Percentiles rank a stretch among this genome's conserved stretches.
These are phyloP conservation scores for Heptranchias perlo DNA, from an alignment of 2,113 vertebrate genomes.

Conservation along the genomic window DNA sequence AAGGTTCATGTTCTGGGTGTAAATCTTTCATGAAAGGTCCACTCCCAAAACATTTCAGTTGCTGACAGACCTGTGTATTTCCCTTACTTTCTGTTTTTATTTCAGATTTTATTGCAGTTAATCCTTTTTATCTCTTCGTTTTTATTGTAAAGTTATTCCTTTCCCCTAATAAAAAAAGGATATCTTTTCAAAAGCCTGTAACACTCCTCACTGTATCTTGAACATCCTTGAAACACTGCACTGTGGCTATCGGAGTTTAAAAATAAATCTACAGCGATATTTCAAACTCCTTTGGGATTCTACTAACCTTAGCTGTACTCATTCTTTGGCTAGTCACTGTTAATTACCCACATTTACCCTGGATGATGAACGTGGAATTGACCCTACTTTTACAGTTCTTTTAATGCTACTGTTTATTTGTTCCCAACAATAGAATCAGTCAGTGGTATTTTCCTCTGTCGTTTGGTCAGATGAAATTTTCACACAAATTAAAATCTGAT, in stretches of 20 bases:
- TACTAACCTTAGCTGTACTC: not conserved
- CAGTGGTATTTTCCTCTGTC: not conserved
- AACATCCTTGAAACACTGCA: not conserved
- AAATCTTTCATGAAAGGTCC: not conserved
- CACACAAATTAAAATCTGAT: no score
- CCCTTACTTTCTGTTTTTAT: not conserved
- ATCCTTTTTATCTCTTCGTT: not conserved
- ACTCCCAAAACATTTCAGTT: not conserved
- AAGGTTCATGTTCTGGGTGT: not conserved
- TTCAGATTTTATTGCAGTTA: not conserved
- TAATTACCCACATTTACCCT: not conserved
- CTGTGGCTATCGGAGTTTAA: not conserved
- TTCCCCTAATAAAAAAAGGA: not conserved
- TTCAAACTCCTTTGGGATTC: slow-evolving; percentile 4
- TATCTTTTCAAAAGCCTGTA: not conserved
- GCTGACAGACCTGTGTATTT: not conserved
- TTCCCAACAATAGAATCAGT: not conserved
- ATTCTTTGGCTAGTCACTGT: not conserved
- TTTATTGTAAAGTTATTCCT: not conserved
- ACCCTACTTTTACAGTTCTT: not conserved
- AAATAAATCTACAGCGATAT: not conserved
- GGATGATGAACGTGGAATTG: not conserved
- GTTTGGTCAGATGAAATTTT: not conserved
- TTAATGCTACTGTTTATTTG: not conserved
- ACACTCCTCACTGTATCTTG: not conserved